Evolutionary conservation across 2,888 invertebrate genomes (phyloP), one percentile per base, ranked within the genome.

Genomic region (Bugulina stolonifera): DNA sequence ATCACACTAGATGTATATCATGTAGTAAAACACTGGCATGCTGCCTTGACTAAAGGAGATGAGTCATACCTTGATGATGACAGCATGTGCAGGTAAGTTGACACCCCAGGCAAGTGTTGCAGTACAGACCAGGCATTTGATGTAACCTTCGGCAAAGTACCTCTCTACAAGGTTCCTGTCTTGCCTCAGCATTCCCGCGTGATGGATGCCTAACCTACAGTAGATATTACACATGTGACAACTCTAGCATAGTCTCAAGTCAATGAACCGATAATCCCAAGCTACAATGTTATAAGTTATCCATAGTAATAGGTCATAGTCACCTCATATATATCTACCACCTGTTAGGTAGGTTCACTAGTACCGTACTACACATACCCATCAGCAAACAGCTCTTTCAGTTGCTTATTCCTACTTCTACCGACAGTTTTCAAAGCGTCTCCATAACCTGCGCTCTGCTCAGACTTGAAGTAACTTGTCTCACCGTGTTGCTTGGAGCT

Each of bases 101-200:
- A 99, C 98, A 77, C 99, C 99, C 99, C 99, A 99, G 34, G 99
- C 99, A 35, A 99, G 87, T 0, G 99, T 99, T 0, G 99, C 93
- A 0, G 99, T 99, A 82, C 98, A 98, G 10, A 95, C 92, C 0
- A 99, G 86, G 18, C 88, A 94, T 81, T 91, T 92, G 74, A 95
- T 90, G 75, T 90, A 88, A 0, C 97, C 97, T 73, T 91, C 91
- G 0, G 90, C 86, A 82, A 99, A 99, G 79, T 91, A 91, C 82
- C 91, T 92, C 84, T 99, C 98, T 43, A 85, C 84, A 58, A 81
- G 77, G 78, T 85, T 90, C 86, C 95, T 89, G 85, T 99, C 99
- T 73, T 89, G 88, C 73, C 97, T 88, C 72, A 93, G 82, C 90
- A 97, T 91, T 3, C 97, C 96, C 34, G 99, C 99, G 86, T 99